Base-by-base conservation (phyloP, 2,888 invertebrate genomes). In the Neoaliturus tenellus region DNA sequence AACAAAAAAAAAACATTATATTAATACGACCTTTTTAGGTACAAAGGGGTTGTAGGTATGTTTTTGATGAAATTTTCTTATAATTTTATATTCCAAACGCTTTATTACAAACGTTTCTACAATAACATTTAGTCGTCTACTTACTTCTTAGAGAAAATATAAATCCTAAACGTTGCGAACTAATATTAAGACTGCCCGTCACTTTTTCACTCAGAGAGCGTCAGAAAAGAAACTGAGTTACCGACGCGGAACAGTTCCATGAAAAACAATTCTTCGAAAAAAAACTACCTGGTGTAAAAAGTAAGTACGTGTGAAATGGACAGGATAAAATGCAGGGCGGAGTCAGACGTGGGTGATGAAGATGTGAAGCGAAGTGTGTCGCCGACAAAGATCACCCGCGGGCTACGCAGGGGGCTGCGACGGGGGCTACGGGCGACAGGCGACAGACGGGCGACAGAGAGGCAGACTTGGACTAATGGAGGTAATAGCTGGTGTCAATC, bases 271-370 rank as follows among this genome's bases (percentile, higher is more conserved):
- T 71, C 20, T 71, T 28, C 35, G 39, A 20, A 39, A 71, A 71
- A 17, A 31, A 39, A 39, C 33, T 28, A 35, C 23, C 71, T 23
- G 67, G 67, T 67, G 33, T 67, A 67, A 67, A 67, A 67, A 67
- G 71, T 71, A 71, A 71, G n/a, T 20, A 71, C 20, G 71, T 71
- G 71, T 71, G 71, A 71, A 71, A 71, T 71, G 39, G 71, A 12
- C 23, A 39, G 71, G 20, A 33, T 41, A 35, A n/a, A 71, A 35
- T 71, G 8, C 35, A 39, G 41, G 71, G 39, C 17, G 67, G 67
- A 31, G 67, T 31, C 67, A 33, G 2, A 5, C 28, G 55, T 33
- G 33, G 67, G 33, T 4, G 33, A 71, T 71, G 35, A 14, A 71
- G 71, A 35, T 20, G 35, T 71, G 20, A 39, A 35, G 71, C 39